Base-by-base conservation (phyloP, 2,113 vertebrate genomes). In the Corvus cornix region DNA sequence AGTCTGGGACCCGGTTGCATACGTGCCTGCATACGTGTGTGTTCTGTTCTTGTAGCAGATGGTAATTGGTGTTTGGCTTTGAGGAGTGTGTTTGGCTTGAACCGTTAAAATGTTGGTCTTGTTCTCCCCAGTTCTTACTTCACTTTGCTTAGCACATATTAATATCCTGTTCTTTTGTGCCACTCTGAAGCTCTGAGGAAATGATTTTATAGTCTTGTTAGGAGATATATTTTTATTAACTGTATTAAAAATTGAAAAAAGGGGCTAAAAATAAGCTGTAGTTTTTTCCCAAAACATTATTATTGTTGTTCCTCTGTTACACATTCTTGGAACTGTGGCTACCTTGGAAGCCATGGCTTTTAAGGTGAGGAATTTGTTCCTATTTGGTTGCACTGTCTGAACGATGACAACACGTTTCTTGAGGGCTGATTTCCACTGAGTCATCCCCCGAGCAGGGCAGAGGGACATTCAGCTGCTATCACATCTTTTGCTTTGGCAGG, bases 401-500 rank as follows among this genome's bases (percentile, higher is more conserved):
- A 90, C 84, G 85, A 76, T 93, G 90, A 84, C 70, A 83, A 16
- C 35, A 35, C 0, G 0, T 63, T 96, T 97, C 93, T 92, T 89
- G 73, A 89, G 80, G 79, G 70, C 62, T 89, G 6, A 33, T 96
- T 96, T 97, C 93, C 92, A 84, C 81, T 86, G 95, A 95, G 58
- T 97, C 94, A 95, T 94, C 39, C 58, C 6, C 35, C 31, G 74
- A 80, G 80, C 95, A 93, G 73, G 89, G 39, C 37, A 91, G 72
- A 86, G 81, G 79, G 87, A 75, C 58, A n/a, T 62, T 73, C 30
- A 6, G 35, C 60, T 75, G 56, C 67, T 82, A 53, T 95, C 74
- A 82, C 21, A 59, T 87, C 56, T 89, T 96, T 84, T 97, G n/a
- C 84, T 91, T 72, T 96, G 90, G 90, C 75, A 96, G 76, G 83